Evolutionary conservation across 2,113 vertebrate species (phyloP).

Genomic region (Ceratotherium simum): DNA sequence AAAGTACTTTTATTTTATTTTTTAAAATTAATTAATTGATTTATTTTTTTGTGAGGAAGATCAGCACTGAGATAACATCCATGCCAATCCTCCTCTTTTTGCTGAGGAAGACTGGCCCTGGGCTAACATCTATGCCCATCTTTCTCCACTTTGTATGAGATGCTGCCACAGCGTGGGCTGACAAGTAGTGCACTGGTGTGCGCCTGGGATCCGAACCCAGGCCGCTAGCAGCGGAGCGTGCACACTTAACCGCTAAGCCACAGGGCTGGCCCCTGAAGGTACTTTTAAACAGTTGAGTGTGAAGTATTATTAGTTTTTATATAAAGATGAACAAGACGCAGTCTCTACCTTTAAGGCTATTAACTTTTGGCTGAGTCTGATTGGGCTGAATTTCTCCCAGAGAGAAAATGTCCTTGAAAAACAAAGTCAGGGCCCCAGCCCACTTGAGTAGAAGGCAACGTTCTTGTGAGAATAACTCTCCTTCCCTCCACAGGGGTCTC

Average conservation of each 20-base stretch:
- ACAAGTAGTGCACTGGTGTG: no score
- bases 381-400: conserved; percentile 5
- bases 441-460: background rate
- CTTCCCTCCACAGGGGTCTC: background rate
- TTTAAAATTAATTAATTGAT: no score
- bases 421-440: background rate
- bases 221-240: no score
- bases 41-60: no score
- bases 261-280: background rate
- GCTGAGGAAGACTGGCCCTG: no score
- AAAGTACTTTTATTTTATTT: background rate
- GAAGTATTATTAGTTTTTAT: background rate
- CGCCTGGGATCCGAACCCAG: no score
- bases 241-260: no score
- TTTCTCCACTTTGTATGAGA: no score
- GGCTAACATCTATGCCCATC: no score
- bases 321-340: background rate
- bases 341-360: background rate
- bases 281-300: background rate
- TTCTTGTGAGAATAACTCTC: background rate
- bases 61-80: no score
- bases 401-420: background rate
- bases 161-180: no score
- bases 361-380: background rate
- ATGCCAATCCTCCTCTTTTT: no score